phyloP scores from a whole-genome alignment of 2,888 invertebrate genomes.

The Caenorhabditis plicata region DNA sequence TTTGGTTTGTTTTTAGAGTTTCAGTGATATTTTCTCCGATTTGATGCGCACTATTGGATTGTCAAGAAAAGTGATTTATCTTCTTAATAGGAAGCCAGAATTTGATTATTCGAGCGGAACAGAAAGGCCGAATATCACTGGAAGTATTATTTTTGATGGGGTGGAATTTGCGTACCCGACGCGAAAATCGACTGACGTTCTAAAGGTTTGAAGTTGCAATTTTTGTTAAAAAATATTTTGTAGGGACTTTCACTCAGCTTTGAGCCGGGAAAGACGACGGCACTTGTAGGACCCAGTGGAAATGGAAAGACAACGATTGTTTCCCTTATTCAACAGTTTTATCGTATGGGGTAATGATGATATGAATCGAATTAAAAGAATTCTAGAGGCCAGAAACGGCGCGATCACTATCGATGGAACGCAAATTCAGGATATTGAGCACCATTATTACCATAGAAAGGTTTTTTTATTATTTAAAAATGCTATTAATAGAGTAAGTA shows the following conservation, averaged over 20 bases:
- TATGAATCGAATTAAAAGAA: too few species aligned
- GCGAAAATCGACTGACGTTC: slow-evolving; percentile 75
- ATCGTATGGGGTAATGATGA: too few species aligned
- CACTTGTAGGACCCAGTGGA: slow-evolving; percentile 67
- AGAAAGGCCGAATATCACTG: slow-evolving; percentile 64
- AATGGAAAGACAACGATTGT: slow-evolving; percentile 68
- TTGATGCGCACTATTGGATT: slow-evolving; percentile 68
- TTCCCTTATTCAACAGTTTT: slow-evolving; percentile 67
- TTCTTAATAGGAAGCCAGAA: slow-evolving; percentile 27
- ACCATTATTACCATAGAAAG: slow-evolving; percentile 66
- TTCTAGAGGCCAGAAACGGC: too few species aligned
- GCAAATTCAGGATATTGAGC: slow-evolving; percentile 63
- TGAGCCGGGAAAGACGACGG: slow-evolving; percentile 66
- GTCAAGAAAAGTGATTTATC: slow-evolving; percentile 63
- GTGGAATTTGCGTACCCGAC: slow-evolving; percentile 83
- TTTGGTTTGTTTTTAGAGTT: slow-evolving; percentile 46
- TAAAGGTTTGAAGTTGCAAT: slow-evolving; percentile 71
- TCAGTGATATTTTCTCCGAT: slow-evolving; percentile 66
- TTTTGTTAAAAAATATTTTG: too few species aligned
- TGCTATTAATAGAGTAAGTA: background rate
- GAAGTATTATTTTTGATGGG: slow-evolving; percentile 75
- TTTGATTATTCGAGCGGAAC: slow-evolving; percentile 22
- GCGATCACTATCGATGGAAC: slow-evolving; percentile 65
- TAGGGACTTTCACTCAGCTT: slow-evolving; percentile 49
- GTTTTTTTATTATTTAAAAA: too few species aligned